Evolutionary conservation across 2,113 vertebrate genomes (phyloP).

Genomic region (Rhipidura dahli): DNA sequence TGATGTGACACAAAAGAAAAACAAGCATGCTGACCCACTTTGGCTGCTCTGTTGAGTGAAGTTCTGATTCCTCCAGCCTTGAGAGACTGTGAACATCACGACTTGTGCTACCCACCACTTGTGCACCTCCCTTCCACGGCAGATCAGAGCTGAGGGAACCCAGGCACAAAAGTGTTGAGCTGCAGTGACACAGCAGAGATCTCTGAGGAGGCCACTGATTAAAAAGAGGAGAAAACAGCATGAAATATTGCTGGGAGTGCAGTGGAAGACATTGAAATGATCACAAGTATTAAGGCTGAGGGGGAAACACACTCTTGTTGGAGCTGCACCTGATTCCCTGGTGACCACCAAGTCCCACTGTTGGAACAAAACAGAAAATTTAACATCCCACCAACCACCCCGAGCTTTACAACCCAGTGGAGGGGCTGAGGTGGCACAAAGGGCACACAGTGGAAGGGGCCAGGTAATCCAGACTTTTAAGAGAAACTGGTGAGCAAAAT

Average conservation of each 20-base stretch:
- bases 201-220: not conserved
- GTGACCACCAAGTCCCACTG: not conserved
- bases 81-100: not conserved
- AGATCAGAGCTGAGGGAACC: not conserved
- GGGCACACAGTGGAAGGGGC: accelerated
- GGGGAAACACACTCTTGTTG: no score
- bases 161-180: not conserved
- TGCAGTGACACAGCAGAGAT: not conserved
- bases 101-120: not conserved
- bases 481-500: not conserved
- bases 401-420: not conserved
- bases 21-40: not conserved
- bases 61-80: not conserved
- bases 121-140: not conserved
- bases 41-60: not conserved
- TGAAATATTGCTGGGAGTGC: not conserved
- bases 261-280: no score
- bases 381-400: no score
- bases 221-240: not conserved
- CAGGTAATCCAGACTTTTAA: not conserved
- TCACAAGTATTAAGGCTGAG: not conserved
- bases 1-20: not conserved
- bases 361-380: no score
- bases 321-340: not conserved
- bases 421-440: not conserved